Evolutionary conservation across 2,797 vertebrate genomes (phyloP).

Genomic region (Ceyx erithaca): DNA sequence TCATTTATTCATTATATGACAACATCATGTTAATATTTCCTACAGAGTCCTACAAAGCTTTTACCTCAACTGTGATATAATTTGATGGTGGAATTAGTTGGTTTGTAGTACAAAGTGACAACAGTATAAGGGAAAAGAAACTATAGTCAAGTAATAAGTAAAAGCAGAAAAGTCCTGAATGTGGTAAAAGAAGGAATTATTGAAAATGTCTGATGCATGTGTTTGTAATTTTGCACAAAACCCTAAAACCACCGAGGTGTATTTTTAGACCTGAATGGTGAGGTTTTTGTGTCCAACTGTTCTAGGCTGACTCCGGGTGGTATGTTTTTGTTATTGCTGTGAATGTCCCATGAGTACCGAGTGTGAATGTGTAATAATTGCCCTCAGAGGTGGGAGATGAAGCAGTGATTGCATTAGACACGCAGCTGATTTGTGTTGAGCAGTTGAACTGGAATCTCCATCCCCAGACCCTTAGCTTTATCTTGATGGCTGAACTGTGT

Average conservation of each 20-base stretch:
- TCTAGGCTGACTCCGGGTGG: background rate
- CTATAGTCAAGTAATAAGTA: background rate
- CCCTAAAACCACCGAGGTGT: background rate
- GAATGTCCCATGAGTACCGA: background rate
- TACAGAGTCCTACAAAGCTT: background rate
- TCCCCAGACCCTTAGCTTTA: background rate
- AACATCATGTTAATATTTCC: conserved; percentile 37
- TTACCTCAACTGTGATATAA: background rate
- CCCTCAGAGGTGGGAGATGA: background rate
- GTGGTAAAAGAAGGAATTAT: background rate
- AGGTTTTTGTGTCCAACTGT: background rate
- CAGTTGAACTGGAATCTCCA: background rate
- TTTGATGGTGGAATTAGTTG: background rate
- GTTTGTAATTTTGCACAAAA: background rate
- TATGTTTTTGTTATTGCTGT: background rate
- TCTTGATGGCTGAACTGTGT: background rate
- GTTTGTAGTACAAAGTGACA: background rate
- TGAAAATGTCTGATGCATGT: background rate
- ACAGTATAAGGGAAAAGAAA: background rate
- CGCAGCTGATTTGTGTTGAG: background rate
- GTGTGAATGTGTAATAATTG: background rate
- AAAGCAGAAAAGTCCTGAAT: background rate
- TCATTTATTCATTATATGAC: conserved; percentile 14
- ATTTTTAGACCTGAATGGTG: background rate
- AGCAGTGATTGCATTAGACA: background rate